phyloP scores from a whole-genome alignment of 2,888 invertebrate genomes.

The Phrixothrix hirtus region DNA sequence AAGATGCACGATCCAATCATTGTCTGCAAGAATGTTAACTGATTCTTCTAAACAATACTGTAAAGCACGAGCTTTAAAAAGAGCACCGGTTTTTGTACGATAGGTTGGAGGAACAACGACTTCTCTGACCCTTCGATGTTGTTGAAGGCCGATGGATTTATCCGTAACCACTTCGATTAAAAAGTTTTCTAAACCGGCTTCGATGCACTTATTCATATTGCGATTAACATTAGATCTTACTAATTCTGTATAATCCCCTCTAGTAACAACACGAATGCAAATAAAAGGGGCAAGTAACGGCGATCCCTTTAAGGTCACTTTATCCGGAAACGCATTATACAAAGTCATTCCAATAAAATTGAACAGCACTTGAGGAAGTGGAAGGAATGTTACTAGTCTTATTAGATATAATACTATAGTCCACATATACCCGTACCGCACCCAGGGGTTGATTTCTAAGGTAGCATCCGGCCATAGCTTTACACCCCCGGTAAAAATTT shows the following conservation, averaged over 20 bases:
- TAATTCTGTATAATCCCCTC: conserved; percentile 90
- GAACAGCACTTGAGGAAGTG: conserved; percentile 87
- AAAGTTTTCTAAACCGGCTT: conserved; percentile 92
- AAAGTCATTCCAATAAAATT: conserved; percentile 84
- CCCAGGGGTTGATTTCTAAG: conserved; percentile 75
- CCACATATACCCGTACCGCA: conserved; percentile 76
- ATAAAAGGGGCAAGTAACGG: conserved; percentile 92
- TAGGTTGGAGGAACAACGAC: conserved; percentile 87
- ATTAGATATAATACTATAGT: conserved; percentile 76
- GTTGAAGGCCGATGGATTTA: conserved; percentile 75
- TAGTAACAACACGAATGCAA: conserved; percentile 90
- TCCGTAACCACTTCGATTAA: conserved; percentile 96
- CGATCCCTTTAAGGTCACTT: conserved; percentile 81
- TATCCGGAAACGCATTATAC: conserved; percentile 94
- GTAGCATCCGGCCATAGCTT: conserved; percentile 58
- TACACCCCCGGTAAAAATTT: conserved; percentile 60
- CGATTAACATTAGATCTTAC: conserved; percentile 84
- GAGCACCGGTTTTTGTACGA: conserved; percentile 86
- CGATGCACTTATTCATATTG: conserved; percentile 85
- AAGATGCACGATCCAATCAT: conserved; percentile 96
- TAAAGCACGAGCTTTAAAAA: conserved; percentile 92
- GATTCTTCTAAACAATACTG: conserved; percentile 94
- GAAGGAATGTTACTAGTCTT: conserved; percentile 79
- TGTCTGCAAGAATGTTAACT: conserved; percentile 81
- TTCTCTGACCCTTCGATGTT: conserved; percentile 80